Base-by-base conservation (phyloP, 1,140 invertebrate species). In the Micrasema minimum region DNA sequence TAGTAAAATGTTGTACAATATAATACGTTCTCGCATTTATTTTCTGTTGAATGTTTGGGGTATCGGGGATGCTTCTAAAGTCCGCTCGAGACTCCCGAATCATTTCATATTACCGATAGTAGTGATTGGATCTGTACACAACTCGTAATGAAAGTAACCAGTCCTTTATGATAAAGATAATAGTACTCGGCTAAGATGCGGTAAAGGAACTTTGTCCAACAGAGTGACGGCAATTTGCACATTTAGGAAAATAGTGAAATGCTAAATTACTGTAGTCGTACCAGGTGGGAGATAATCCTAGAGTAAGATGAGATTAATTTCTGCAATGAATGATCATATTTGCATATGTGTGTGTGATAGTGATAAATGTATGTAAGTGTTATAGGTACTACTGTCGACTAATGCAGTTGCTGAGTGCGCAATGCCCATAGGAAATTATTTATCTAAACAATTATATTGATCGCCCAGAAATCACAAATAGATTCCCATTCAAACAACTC, bases 291-390 rank as follows among this genome's bases (percentile, higher is more conserved):
- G n/a, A 41, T 38, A 35, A 59, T 59, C 12, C 35, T 9, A 38
- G 22, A 31, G 18, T 59, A 59, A 41, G 14, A 41, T 41, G 2
- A 41, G 9, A 22, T 41, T 59, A 41, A 59, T 59, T 59, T 41
- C 35, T 20, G 14, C 37, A 38, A 12, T 59, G 55, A 59, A 59
- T 59, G 55, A 59, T 59, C 18, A 41, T 59, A 59, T 59, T 59
- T 41, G 55, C 55, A 53, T 59, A n/a, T 38, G 55, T 53, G 50
- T 53, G 50, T 22, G 50, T 53, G 50, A 23, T 53, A 53, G 50
- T 53, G 50, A 53, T 53, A 53, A 20, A 59, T 22, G 35, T 41
- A 38, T 59, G 55, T 59, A 23, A 9, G 55, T 43, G 18, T 59
- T 38, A 38, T 20, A 38, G 55, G 16, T 43, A 53, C 50, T 43